Conservation (phyloP, 2,797 vertebrate genomes). For the Ataeniobius toweri region DNA sequence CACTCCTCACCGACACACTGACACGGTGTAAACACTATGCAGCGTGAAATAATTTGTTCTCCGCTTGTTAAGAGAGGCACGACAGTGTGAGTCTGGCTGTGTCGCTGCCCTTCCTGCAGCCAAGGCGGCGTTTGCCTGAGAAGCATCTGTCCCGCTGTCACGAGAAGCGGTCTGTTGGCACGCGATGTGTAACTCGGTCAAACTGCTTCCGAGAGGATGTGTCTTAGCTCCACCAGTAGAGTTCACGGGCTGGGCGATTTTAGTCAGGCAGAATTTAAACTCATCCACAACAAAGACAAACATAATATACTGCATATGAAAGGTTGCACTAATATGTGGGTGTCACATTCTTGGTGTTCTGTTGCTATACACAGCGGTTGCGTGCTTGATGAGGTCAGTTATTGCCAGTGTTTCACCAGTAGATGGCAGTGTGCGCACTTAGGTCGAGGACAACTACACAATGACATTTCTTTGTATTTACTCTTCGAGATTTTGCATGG, state of each 20-base stretch:
- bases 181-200: constrained; percentile 77
- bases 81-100: constrained; percentile 68
- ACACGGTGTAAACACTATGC: not conserved
- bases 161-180: constrained; percentile 74
- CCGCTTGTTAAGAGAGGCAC: constrained; percentile 17
- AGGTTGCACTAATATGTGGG: not conserved
- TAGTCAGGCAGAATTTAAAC: not conserved
- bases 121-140: constrained; percentile 74
- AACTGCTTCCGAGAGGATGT: constrained; percentile 40
- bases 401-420: constrained; percentile 35
- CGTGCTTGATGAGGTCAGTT: constrained; percentile 36
- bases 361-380: not conserved
- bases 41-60: constrained; percentile 57
- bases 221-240: not conserved
- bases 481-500: not conserved
- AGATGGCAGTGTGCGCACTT: constrained; percentile 50
- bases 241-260: not conserved
- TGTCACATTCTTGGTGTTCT: not conserved
- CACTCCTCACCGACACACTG: not conserved
- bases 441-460: not conserved
- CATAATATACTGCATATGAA: not conserved
- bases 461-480: not conserved
- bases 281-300: not conserved
- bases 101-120: constrained; percentile 69
- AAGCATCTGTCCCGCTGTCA: constrained; percentile 79